phyloP scores from a whole-genome alignment of 1,140 invertebrate genomes.

The Psix sp. region DNA sequence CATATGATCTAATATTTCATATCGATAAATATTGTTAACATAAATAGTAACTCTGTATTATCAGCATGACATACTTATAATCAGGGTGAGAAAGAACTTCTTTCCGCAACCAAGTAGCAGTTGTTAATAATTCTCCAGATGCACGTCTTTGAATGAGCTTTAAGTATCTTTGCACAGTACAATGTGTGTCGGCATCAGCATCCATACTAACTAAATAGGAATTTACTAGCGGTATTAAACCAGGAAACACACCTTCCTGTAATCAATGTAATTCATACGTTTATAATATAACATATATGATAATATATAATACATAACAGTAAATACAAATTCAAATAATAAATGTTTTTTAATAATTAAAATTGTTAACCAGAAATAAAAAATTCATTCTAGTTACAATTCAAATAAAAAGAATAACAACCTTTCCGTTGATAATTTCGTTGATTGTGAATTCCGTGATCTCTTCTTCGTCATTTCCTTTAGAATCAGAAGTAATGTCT shows the following conservation, averaged over 20 bases:
- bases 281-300: too few relatives aligned
- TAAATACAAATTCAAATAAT: too few relatives aligned
- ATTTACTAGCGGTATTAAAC: slow-evolving; percentile 95
- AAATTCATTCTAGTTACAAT: too few relatives aligned
- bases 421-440: slow-evolving; percentile 99
- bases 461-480: slow-evolving; percentile 71
- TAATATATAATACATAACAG: too few relatives aligned
- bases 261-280: slow-evolving; percentile 4
- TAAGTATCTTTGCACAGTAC: slow-evolving; percentile 97
- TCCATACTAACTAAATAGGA: slow-evolving; percentile 95
- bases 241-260: slow-evolving; percentile 91
- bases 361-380: slow-evolving; percentile 2
- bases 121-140: slow-evolving; percentile 90
- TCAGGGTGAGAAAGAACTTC: slow-evolving; percentile 93
- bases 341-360: too few relatives aligned
- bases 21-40: too few relatives aligned
- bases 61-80: slow-evolving; percentile 90
- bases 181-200: slow-evolving; percentile 96
- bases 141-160: slow-evolving; percentile 94
- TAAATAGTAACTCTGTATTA: too few relatives aligned
- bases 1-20: neutral
- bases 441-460: slow-evolving; percentile 90
- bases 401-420: slow-evolving; percentile 64
- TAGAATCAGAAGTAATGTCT: slow-evolving; percentile 81
- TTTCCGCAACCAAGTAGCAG: slow-evolving; percentile 93